A percentile compares a stretch with the other conserved stretches of the same genome.
phyloP scores from a whole-genome alignment of 2,113 vertebrate species.

The Hirundichthys speculiger region DNA sequence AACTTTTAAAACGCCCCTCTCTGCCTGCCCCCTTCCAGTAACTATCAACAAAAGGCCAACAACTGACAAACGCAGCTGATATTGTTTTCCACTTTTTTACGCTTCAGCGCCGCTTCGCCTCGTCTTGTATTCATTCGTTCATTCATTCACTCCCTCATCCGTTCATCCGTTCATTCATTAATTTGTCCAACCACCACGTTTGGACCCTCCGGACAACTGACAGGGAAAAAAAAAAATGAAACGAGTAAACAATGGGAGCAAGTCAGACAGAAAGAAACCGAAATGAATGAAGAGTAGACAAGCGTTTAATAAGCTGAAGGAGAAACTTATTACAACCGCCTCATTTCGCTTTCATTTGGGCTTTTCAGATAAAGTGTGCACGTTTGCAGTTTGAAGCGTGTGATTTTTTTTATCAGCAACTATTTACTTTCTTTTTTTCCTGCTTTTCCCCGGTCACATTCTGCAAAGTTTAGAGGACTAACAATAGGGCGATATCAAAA shows the following conservation, averaged over 20 bases:
- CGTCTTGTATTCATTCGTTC: slow-evolving; percentile 78
- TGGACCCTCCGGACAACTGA: slow-evolving; percentile 69
- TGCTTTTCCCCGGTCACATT: not conserved
- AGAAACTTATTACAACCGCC: slow-evolving; percentile 47
- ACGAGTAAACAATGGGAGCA: slow-evolving; percentile 22
- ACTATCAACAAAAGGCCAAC: slow-evolving; percentile 81
- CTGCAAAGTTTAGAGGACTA: slow-evolving; percentile 10
- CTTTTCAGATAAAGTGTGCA: not conserved
- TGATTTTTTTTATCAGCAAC: not conserved
- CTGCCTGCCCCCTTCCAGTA: slow-evolving; percentile 63
- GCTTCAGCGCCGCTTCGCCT: slow-evolving; percentile 74
- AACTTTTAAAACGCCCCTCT: slow-evolving; percentile 58
- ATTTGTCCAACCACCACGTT: slow-evolving; percentile 22
- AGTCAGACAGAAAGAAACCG: not conserved
- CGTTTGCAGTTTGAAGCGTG: not conserved
- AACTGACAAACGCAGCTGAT: slow-evolving; percentile 85
- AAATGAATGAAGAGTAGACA: slow-evolving; percentile 52
- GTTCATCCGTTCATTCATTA: slow-evolving; percentile 48
- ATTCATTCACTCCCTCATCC: slow-evolving; percentile 59
- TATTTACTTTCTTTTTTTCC: too few relatives aligned
- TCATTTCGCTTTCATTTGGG: slow-evolving; percentile 45
- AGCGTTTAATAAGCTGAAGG: slow-evolving; percentile 43
- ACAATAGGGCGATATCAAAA: too few relatives aligned
- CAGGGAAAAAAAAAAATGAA: slow-evolving; percentile 58
- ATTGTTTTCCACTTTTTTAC: slow-evolving; percentile 85